Percentiles rank a stretch among this genome's conserved stretches.
These are phyloP conservation scores for Tachysurus vachellii DNA, from an alignment of 2,113 vertebrate genomes.

Conservation along the genomic window DNA sequence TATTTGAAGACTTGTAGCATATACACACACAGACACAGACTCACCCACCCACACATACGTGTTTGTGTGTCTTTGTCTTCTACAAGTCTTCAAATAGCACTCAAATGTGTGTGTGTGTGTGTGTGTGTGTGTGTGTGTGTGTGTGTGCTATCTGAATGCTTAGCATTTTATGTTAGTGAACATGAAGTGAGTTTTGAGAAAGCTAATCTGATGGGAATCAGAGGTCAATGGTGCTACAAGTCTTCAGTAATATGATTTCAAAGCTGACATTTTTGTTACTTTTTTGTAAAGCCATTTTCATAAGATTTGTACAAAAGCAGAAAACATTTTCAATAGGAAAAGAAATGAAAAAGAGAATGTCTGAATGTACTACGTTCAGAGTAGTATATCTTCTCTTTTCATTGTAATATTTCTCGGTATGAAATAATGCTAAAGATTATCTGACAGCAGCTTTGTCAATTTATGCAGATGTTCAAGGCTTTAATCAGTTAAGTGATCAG, in stretches of 20 bases:
- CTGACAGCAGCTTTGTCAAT: constrained; percentile 2
- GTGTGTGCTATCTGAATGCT: no score
- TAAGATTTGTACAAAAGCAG: background rate
- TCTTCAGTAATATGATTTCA: background rate
- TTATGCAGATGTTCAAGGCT: constrained; percentile 3
- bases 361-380: background rate
- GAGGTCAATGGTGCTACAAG: background rate
- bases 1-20: background rate
- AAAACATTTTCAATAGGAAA: background rate
- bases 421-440: background rate
- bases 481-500: constrained; percentile 28
- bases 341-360: background rate
- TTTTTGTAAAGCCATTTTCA: background rate
- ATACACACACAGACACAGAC: no score
- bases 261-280: background rate
- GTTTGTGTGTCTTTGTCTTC: no score
- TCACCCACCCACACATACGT: no score
- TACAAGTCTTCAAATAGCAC: no score
- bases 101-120: no score
- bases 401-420: background rate
- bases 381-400: background rate
- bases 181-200: background rate
- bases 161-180: background rate
- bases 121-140: no score
- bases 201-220: background rate